Evolutionary conservation across 1,140 invertebrate species (phyloP).

Genomic region (Aplysia californica): DNA sequence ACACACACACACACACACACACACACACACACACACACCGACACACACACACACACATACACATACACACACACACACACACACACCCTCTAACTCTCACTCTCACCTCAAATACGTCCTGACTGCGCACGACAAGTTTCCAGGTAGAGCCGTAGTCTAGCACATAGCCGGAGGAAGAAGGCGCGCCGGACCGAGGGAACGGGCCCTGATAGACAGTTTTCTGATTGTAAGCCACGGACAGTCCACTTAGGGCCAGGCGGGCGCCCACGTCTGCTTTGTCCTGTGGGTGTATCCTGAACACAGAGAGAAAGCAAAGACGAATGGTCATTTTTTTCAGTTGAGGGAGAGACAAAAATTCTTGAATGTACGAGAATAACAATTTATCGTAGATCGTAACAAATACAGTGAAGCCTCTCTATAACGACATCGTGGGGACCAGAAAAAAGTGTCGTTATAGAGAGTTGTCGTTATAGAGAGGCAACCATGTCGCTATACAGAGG

Average conservation of each 20-base stretch:
- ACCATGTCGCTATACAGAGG: too few relatives aligned
- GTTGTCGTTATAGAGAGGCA: too few relatives aligned
- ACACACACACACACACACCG: too few relatives aligned
- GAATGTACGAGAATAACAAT: background rate
- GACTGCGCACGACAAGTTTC: constrained; percentile 12
- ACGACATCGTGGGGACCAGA: too few relatives aligned
- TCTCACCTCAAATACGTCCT: constrained; percentile 32
- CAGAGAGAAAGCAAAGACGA: background rate
- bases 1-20: too few relatives aligned
- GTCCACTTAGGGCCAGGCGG: constrained; percentile 43
- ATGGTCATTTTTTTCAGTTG: background rate
- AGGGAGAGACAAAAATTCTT: background rate
- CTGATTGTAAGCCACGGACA: constrained; percentile 52
- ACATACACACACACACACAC: too few relatives aligned
- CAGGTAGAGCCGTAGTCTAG: constrained; percentile 25
- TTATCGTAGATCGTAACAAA: background rate
- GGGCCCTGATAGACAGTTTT: background rate
- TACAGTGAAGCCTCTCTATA: background rate
- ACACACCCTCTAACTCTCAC: too few relatives aligned
- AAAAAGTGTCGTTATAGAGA: too few relatives aligned
- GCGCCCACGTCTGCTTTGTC: constrained; percentile 55
- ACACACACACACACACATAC: too few relatives aligned
- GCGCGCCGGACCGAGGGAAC: constrained; percentile 42
- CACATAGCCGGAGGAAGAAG: background rate
- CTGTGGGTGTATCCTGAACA: constrained; percentile 53